Percentiles rank a stretch among this genome's conserved stretches.
Conservation (phyloP, 1,140 invertebrate species). For the Sycophila sp. region DNA sequence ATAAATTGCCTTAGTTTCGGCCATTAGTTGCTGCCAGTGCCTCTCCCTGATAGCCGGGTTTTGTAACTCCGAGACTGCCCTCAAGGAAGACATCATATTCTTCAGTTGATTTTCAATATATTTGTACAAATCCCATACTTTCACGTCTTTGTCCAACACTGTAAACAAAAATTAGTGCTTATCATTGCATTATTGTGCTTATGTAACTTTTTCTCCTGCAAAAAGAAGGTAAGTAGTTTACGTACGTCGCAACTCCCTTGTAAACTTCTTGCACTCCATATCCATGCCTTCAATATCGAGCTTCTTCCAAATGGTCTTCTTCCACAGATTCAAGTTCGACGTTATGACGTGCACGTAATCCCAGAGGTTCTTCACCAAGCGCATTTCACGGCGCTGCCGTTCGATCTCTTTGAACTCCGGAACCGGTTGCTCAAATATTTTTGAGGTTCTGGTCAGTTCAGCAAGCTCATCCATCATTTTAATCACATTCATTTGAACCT, state of each 20-base stretch:
- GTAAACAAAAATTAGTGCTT: constrained; percentile 11
- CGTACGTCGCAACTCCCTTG: constrained; percentile 79
- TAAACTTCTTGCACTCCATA: constrained; percentile 91
- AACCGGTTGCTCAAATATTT: constrained; percentile 86
- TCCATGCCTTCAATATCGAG: constrained; percentile 95
- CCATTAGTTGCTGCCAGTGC: constrained; percentile 94
- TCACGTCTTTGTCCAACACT: constrained; percentile 87
- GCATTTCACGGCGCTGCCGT: constrained; percentile 80
- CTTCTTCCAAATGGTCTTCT: constrained; percentile 90
- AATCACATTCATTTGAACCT: constrained; percentile 74
- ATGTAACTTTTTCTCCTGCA: too few species aligned
- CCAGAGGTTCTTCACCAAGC: constrained; percentile 85
- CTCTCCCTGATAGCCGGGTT: constrained; percentile 92
- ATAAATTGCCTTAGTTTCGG: constrained; percentile 80
- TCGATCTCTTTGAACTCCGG: constrained; percentile 84
- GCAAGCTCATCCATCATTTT: constrained; percentile 77
- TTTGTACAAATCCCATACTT: constrained; percentile 81
- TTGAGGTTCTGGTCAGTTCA: constrained; percentile 77
- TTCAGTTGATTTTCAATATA: constrained; percentile 79
- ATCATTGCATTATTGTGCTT: too few species aligned
- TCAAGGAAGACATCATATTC: constrained; percentile 86
- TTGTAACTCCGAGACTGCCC: constrained; percentile 91
- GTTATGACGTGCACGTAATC: constrained; percentile 87
- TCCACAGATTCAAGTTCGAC: constrained; percentile 89
- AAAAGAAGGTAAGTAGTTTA: not conserved